Percentiles rank a stretch among this genome's conserved stretches.
Conservation (phyloP, 2,888 invertebrate genomes). For the Cephus sareptanus region DNA sequence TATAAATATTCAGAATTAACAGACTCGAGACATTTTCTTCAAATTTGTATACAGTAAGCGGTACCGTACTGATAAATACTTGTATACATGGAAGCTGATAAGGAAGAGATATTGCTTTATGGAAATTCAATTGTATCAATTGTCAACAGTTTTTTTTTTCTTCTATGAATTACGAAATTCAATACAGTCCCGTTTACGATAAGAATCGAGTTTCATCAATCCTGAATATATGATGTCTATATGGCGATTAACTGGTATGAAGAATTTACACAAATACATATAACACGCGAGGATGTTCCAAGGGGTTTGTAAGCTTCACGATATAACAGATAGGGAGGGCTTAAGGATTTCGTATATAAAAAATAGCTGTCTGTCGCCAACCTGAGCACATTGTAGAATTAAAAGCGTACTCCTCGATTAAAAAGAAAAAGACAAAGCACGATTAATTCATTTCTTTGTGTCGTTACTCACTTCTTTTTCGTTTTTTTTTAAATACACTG, state of each 20-base stretch:
- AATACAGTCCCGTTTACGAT: not conserved
- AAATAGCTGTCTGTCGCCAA: not conserved
- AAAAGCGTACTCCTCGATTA: not conserved
- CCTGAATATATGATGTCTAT: not conserved
- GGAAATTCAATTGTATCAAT: not conserved
- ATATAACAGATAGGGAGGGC: not conserved
- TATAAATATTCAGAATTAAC: not conserved
- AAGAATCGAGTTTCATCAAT: not conserved
- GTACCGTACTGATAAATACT: not conserved
- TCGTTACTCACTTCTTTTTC: not conserved
- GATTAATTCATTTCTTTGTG: not conserved
- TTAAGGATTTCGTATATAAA: conserved; percentile 5
- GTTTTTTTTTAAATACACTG: not conserved
- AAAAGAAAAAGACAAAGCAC: not conserved
- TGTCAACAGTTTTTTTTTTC: not conserved
- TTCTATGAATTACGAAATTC: not conserved
- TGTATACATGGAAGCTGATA: not conserved
- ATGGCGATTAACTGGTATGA: conserved; percentile 3
- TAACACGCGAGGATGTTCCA: conserved; percentile 1
- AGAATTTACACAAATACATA: not conserved
- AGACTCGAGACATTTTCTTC: not conserved
- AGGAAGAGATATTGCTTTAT: not conserved
- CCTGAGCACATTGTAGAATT: not conserved
- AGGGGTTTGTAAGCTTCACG: not conserved
- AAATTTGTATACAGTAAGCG: not conserved